Evolutionary conservation across 2,113 vertebrate genomes (phyloP), one percentile per base, ranked within the genome.

Genomic region (Dissostichus mawsoni): DNA sequence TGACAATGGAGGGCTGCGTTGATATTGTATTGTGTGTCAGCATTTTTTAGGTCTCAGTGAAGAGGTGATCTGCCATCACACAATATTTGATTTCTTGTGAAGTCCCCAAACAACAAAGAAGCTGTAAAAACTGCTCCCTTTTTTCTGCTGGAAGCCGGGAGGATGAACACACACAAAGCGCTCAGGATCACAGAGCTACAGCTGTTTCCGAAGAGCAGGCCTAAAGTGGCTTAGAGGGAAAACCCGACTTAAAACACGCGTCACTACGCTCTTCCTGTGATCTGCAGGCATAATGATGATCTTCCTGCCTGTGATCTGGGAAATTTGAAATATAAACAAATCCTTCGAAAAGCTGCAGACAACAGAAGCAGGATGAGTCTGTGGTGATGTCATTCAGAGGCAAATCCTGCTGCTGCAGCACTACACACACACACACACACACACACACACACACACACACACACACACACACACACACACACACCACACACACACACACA

Each of bases 1-100:
- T 3, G 56, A 93, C 92, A 90, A 90, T 83, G 65, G 52, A 73
- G 82, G 88, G 82, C 75, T 33, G 81, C 63, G 61, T n/a, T 78
- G 56, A 68, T 58, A 56, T 13, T 69, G 84, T 74, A 44, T 90
- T 76, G 61, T 69, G 76, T 90, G 80, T 83, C 89, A 12, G 57
- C 56, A 36, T 41, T 84, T 70, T 83, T 56, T 29, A 29, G 29
- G 29, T 29, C 29, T 29, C 29, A 29, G 29, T 69, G 61, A 76
- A 45, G 82, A 75, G 70, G 48, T 66, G 52, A 68, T 77, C 56
- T 17, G 41, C 79, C 84, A 55, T 52, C 69, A 75, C 67, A 69
- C 76, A 56, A 77, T 74, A 77, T 86, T 82, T 52, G 8, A 76
- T 84, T 83, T 85, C 82, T 72, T 8, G 36, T 33, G 55, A 73